These are phyloP conservation scores for Carduelis carduelis DNA, from an alignment of 2,797 vertebrate genomes.

Conservation along the genomic window DNA sequence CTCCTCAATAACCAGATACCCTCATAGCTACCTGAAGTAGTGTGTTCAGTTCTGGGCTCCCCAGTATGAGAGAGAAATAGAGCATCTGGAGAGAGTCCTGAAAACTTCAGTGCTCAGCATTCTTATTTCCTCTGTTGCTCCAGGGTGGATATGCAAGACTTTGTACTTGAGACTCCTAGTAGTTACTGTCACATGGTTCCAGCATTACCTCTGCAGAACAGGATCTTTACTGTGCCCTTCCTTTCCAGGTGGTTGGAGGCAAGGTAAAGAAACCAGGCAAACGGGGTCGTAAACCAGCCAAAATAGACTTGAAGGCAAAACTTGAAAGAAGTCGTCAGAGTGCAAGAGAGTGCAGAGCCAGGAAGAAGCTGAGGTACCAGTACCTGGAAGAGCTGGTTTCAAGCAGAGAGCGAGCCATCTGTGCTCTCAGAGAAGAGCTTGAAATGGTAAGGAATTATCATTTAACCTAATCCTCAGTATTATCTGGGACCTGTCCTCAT, in stretches of 20 bases:
- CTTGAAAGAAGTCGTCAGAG: slow-evolving; percentile 95
- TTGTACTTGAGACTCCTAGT: background rate
- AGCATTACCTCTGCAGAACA: background rate
- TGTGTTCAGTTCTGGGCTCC: background rate
- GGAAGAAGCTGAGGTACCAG: slow-evolving; percentile 96
- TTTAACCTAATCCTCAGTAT: background rate
- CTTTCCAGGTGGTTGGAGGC: slow-evolving; percentile 83
- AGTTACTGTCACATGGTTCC: background rate
- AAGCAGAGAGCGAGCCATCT: slow-evolving; percentile 93
- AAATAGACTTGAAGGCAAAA: slow-evolving; percentile 97
- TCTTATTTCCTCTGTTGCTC: background rate
- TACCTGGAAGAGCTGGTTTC: slow-evolving; percentile 97
- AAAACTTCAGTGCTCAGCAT: background rate
- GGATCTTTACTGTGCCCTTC: background rate
- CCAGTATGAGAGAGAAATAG: background rate
- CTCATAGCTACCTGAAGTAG: background rate
- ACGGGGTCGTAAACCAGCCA: slow-evolving; percentile 93
- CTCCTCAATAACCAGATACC: background rate
- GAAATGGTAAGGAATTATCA: slow-evolving; percentile 84
- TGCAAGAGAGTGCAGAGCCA: slow-evolving; percentile 90
- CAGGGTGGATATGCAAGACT: background rate
- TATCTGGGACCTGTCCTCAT: background rate
- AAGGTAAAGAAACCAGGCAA: slow-evolving; percentile 98
- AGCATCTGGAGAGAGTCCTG: background rate
- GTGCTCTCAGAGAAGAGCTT: slow-evolving; percentile 93